Evolutionary conservation across 1,140 invertebrate genomes (phyloP), one percentile per base, ranked within the genome.

Genomic region (Polypedilum pembai): DNA sequence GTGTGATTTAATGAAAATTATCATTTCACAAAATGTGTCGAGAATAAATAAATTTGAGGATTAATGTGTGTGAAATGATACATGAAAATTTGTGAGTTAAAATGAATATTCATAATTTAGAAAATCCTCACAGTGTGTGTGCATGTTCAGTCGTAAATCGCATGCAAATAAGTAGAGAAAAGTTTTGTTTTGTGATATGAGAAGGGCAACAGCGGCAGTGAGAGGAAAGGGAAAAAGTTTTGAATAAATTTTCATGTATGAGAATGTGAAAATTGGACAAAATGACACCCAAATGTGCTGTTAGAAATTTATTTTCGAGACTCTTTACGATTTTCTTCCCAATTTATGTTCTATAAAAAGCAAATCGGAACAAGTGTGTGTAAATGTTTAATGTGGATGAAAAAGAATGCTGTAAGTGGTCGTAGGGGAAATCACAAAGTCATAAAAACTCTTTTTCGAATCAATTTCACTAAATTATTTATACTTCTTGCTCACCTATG

Each of bases 401-500:
- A 69, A 10, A 69, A 18, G 17, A 17, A 69, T 18, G 17, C 20
- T 69, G 17, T 69, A 20, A 69, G 65, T 69, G 65, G 65, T 69
- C 65, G 20, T 18, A 69, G 7, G 65, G 65, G 65, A 69, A 69
- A 69, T 69, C 65, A 69, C 17, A 69, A 21, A 69, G 20, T 69
- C 17, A 69, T 33, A 21, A 21, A 73, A 73, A 40, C 24, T 73
- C 12, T 73, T n/a, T 18, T 41, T 7, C 15, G 20, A 21, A 15
- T 18, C 10, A 21, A 72, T 72, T 21, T 21, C 18, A 72, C 18
- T 69, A 69, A 69, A 24, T 24, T 24, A 69, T 69, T 69, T 8
- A 21, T 21, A 17, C 4, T 10, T 69, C 17, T 74, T 56, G 84
- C 86, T 88, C 82, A 98, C 96, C 96, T 94, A 84, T 98, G 95